These are phyloP conservation scores for Takifugu ocellatus DNA, from an alignment of 2,797 vertebrate species.

Conservation along the genomic window DNA sequence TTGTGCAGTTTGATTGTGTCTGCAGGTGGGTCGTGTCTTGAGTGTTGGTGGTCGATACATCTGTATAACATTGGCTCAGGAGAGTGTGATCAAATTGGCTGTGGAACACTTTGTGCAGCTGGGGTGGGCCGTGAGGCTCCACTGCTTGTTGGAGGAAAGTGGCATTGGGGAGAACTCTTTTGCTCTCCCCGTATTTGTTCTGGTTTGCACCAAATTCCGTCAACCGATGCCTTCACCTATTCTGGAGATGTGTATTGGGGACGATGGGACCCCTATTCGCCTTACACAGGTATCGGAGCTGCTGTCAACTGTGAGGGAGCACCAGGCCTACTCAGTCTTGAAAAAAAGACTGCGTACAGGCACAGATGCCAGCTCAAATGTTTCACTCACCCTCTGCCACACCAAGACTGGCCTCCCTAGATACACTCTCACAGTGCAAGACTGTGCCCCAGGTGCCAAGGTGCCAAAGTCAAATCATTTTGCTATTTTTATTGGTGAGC, in stretches of 20 bases:
- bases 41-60: conserved; percentile 89
- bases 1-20: neutral
- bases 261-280: conserved; percentile 74
- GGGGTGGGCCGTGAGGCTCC: conserved; percentile 90
- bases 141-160: conserved; percentile 76
- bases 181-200: conserved; percentile 85
- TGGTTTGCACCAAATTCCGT: conserved; percentile 93
- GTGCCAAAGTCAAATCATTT: conserved; percentile 84
- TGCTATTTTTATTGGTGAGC: conserved; percentile 96
- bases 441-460: conserved; percentile 78
- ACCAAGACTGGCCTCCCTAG: conserved; percentile 79
- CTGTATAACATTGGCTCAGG: conserved; percentile 93
- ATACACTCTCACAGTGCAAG: conserved; percentile 89
- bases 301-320: conserved; percentile 82
- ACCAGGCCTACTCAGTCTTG: conserved; percentile 86
- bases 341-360: conserved; percentile 83
- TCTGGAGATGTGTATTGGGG: conserved; percentile 77
- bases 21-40: conserved; percentile 82
- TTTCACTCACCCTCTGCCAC: conserved; percentile 82
- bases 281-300: conserved; percentile 71
- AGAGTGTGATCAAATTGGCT: conserved; percentile 83
- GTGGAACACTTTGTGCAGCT: conserved; percentile 85
- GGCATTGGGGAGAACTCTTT: conserved; percentile 75
- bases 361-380: conserved; percentile 64
- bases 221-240: conserved; percentile 73